Evolutionary conservation across 1,140 invertebrate genomes (phyloP).

Genomic region (Macrocentrus cingulum): DNA sequence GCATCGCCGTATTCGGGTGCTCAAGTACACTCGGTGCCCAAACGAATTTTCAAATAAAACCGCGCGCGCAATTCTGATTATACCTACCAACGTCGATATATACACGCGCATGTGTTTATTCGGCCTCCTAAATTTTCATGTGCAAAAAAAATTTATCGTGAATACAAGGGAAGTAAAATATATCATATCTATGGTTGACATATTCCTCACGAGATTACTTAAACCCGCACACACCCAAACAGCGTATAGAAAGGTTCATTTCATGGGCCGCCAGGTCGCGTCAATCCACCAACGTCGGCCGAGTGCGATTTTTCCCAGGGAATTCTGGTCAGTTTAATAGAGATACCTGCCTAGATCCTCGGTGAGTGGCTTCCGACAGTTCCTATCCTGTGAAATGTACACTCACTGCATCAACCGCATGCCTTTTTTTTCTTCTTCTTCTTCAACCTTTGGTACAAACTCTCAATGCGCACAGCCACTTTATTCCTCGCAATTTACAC

Average conservation of each 20-base stretch:
- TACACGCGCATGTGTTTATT: neutral
- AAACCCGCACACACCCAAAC: neutral
- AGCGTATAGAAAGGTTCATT: conserved; percentile 48
- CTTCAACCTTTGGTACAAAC: neutral
- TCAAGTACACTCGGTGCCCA: conserved; percentile 17
- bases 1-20: conserved; percentile 16
- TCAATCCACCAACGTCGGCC: conserved; percentile 46
- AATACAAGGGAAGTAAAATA: no score
- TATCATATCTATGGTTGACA: neutral
- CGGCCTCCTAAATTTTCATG: neutral
- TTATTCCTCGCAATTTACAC: neutral
- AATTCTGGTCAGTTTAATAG: conserved; percentile 54
- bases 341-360: conserved; percentile 45
- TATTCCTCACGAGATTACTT: neutral
- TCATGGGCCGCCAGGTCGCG: conserved; percentile 54
- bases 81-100: neutral
- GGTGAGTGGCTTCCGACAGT: conserved; percentile 26
- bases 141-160: no score
- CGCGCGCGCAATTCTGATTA: conserved; percentile 8
- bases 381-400: conserved; percentile 8
- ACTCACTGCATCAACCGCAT: neutral
- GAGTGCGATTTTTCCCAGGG: conserved; percentile 40
- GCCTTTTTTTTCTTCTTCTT: neutral
- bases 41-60: conserved; percentile 13
- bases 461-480: neutral